These are phyloP conservation scores for Sminthurides bifidus DNA, from an alignment of 1,140 invertebrate species.

Conservation along the genomic window DNA sequence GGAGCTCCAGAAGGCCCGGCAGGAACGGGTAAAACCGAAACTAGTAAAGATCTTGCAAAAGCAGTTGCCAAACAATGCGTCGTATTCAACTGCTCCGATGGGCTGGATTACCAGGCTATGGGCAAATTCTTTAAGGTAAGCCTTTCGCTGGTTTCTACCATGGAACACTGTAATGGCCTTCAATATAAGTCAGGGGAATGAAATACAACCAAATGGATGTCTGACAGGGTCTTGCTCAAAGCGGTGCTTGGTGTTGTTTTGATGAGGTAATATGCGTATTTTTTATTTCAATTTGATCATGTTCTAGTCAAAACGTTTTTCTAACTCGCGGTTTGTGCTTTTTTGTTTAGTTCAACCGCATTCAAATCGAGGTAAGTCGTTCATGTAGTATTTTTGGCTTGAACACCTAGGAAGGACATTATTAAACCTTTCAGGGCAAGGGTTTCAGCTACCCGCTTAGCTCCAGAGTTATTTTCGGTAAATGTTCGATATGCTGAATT, in stretches of 20 bases:
- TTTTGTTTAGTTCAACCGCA: constrained; percentile 64
- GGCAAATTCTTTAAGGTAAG: constrained; percentile 75
- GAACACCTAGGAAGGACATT: too few species aligned
- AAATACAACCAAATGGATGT: not conserved
- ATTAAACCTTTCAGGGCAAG: too few species aligned
- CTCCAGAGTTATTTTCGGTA: too few species aligned
- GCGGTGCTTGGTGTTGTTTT: constrained; percentile 94
- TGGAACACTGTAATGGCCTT: constrained; percentile 22
- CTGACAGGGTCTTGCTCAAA: constrained; percentile 67
- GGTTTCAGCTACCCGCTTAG: too few species aligned
- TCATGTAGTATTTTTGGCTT: too few species aligned
- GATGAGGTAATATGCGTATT: constrained; percentile 53
- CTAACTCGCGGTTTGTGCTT: too few species aligned
- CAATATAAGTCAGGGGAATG: constrained; percentile 31
- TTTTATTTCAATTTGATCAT: too few species aligned
- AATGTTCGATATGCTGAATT: too few species aligned
- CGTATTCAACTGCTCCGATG: constrained; percentile 69
- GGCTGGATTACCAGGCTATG: constrained; percentile 54
- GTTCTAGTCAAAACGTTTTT: too few species aligned
- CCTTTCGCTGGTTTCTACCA: constrained; percentile 32
- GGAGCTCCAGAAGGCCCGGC: constrained; percentile 63
- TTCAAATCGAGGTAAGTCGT: constrained; percentile 86
- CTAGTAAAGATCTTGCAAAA: constrained; percentile 88
- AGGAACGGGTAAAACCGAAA: constrained; percentile 89
- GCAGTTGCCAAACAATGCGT: constrained; percentile 90